These are phyloP conservation scores for Salticus scenicus DNA, from an alignment of 2,888 invertebrate species.

Conservation along the genomic window DNA sequence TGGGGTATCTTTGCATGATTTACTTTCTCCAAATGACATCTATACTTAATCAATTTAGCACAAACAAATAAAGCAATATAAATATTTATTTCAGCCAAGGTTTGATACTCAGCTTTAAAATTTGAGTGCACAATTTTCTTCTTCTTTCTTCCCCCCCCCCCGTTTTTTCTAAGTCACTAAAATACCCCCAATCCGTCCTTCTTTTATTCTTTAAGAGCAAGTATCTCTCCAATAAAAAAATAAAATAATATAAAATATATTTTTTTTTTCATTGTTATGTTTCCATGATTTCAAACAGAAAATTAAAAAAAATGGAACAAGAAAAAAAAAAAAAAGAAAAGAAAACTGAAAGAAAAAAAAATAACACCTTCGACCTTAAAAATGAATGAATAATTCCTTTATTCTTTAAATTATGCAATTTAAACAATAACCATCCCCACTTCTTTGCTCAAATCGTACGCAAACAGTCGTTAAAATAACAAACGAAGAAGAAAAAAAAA, in stretches of 20 bases:
- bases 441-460: constrained; percentile 43
- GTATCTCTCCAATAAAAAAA: too few species aligned
- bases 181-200: neutral
- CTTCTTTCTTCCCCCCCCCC: too few species aligned
- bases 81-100: neutral
- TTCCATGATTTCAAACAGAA: neutral
- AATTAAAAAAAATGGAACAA: neutral
- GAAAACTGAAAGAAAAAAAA: neutral
- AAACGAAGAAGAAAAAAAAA: constrained; percentile 24
- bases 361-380: neutral
- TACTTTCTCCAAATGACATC: neutral
- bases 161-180: neutral
- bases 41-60: neutral
- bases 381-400: constrained; percentile 35
- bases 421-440: constrained; percentile 53
- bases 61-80: constrained; percentile 1
- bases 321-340: neutral
- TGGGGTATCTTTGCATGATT: too few species aligned
- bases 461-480: constrained; percentile 56
- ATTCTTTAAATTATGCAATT: constrained; percentile 61
- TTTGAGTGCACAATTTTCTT: too few species aligned
- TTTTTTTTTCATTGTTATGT: too few species aligned
- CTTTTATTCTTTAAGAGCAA: neutral
- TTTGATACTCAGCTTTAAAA: neutral
- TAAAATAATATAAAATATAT: too few species aligned